Base-by-base conservation (phyloP, 2,888 invertebrate genomes). In the Synergus laeviventris region DNA sequence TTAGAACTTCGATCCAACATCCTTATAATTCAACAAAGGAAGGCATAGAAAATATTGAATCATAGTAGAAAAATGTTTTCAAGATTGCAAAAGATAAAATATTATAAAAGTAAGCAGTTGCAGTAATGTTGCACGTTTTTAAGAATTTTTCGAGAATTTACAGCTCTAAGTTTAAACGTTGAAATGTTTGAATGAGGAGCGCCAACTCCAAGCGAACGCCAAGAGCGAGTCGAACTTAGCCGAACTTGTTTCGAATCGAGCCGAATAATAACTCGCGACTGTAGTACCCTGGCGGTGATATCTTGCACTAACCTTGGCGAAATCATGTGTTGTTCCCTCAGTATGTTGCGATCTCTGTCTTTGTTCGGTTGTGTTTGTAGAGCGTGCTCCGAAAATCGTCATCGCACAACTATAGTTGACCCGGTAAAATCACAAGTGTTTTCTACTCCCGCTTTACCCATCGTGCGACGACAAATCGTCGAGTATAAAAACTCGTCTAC, bases 321-420 rank as follows among this genome's bases (percentile, higher is more conserved):
- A 83, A 84, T 87, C 87, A 87, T 87, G 87, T 87, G 87, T 84
- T 85, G n/a, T n/a, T n/a, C 80, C 78, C 79, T 87, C 87, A 87
- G 87, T 87, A 82, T 82, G 86, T 83, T 86, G 81, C 87, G 86
- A 85, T 76, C 85, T 83, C 83, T 86, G 82, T 82, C 84, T 74
- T 83, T 80, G 85, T 77, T 59, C 81, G 84, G 87, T 84, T 76
- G 79, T 73, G n/a, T 31, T 45, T 49, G 8, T n/a, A n/a, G 3
- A 45, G 24, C 31, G 31, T 9, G 9, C 3, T 45, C 16, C 1
- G 45, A 45, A 70, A 70, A n/a, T 61, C 16, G 45, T 11, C 16
- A n/a, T 70, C 24, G 31, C 45, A n/a, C 24, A 16, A 24, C 21
- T 16, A 3, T 59, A 24, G 56, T 74, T 24, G 14, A 21, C 31